Evolutionary conservation across 2,113 vertebrate species (phyloP).

Genomic region (Gambusia affinis): DNA sequence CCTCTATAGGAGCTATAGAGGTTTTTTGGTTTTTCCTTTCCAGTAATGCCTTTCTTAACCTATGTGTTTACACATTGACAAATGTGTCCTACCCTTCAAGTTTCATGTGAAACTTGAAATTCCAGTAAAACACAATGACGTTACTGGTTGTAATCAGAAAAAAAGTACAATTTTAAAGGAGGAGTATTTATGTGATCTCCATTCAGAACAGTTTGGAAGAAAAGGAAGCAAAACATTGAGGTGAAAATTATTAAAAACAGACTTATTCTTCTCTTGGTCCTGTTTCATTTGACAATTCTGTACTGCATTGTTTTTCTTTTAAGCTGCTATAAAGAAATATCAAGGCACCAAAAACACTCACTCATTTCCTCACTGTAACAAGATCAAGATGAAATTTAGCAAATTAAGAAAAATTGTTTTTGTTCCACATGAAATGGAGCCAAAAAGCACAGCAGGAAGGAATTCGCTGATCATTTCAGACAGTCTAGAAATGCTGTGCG

Average conservation of each 20-base stretch:
- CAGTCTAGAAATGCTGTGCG: conserved; percentile 9
- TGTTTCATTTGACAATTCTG: neutral
- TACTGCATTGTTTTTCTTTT: neutral
- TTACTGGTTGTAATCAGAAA: no score
- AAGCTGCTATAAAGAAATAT: neutral
- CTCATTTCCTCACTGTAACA: neutral
- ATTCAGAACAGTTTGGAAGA: neutral
- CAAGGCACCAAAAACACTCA: neutral
- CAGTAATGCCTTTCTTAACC: neutral
- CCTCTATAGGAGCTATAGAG: no score
- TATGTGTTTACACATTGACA: neutral
- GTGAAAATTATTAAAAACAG: neutral
- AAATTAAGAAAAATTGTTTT: neutral
- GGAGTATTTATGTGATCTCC: neutral
- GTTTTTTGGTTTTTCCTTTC: neutral
- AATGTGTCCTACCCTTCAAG: neutral
- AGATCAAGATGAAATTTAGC: no score
- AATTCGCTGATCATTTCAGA: conserved; percentile 52
- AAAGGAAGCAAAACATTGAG: neutral
- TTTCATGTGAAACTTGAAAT: no score
- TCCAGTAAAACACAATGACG: no score
- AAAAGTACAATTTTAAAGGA: neutral
- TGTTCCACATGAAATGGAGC: conserved; percentile 4
- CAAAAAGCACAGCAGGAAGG: conserved; percentile 29
- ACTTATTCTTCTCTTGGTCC: neutral